Base-by-base conservation (phyloP, 2,113 vertebrate species). In the Amphilophus citrinellus region DNA sequence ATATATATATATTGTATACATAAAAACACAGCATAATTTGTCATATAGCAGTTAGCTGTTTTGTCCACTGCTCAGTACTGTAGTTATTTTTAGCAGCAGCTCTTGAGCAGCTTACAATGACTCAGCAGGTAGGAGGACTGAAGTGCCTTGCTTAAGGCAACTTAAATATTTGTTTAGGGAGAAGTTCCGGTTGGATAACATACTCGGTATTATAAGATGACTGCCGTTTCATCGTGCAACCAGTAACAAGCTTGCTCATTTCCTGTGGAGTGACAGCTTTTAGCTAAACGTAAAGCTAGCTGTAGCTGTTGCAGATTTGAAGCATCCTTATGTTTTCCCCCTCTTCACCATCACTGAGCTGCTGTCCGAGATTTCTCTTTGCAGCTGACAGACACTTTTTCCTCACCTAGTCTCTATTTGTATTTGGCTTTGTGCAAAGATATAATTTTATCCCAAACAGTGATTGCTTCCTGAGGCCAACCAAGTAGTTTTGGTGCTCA, bases 21-120 rank as follows among this genome's bases (percentile, higher is more conserved):
- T 27, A 81, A 37, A 76, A 39, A 50, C 57, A 78, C 77, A 53
- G 17, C 3, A 22, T 47, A 61, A 3, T 63, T 2, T 7, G 11
- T 50, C 35, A 20, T 8, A 35, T n/a, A 59, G 24, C 3, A 60
- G 58, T 58, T 39, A 65, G 39, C 24, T 61, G 0, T 7, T 2
- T 77, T 65, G 3, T 15, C n/a, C 37, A 58, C 27, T 50, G 14
- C 50, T 27, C 59, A 61, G 68, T 22, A 61, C 17, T 61, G 47
- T 50, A 6, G 24, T 76, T 84, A 75, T 71, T 62, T 83, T 85
- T 68, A 84, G 53, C 59, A 58, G 10, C 57, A 68, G 78, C 58
- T 10, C 2, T 39, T 13, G 57, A 87, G 53, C 9, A 58, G 56
- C 4, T 15, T 30, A 30, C 13, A 47, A 14, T 87, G 56, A 83